These are phyloP conservation scores for Meteorus sp. DNA, from an alignment of 1,140 invertebrate genomes.

Conservation along the genomic window DNA sequence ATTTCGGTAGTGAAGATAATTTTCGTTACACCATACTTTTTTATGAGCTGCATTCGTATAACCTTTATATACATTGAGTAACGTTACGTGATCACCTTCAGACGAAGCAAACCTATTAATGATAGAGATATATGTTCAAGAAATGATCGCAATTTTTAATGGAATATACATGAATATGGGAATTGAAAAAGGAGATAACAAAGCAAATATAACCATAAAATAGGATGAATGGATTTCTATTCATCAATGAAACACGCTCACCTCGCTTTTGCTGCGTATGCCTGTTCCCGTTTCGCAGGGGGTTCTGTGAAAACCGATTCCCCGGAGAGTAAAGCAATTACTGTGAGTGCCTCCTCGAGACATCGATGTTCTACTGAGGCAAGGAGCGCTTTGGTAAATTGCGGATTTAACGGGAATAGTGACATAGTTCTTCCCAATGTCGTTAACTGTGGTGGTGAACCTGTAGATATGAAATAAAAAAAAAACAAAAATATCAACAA, in stretches of 20 bases:
- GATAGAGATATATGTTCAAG: not conserved
- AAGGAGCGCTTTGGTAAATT: constrained; percentile 82
- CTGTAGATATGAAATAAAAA: constrained; percentile 31
- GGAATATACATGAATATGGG: too few species aligned
- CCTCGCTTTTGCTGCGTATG: constrained; percentile 45
- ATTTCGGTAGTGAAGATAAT: constrained; percentile 86
- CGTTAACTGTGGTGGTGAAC: constrained; percentile 69
- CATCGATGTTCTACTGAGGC: constrained; percentile 77
- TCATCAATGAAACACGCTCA: constrained; percentile 22
- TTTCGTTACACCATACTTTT: constrained; percentile 89
- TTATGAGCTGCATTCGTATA: constrained; percentile 74
- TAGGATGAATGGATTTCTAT: not conserved
- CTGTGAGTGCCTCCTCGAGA: constrained; percentile 79
- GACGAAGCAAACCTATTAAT: constrained; percentile 85
- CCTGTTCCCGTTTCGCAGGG: constrained; percentile 54
- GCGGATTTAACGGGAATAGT: constrained; percentile 89
- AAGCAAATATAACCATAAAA: not conserved
- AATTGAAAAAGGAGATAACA: too few species aligned
- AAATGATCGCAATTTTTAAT: too few species aligned
- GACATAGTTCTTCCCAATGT: constrained; percentile 83
- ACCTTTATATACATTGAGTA: constrained; percentile 86
- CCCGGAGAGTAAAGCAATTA: constrained; percentile 70
- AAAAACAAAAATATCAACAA: constrained; percentile 18
- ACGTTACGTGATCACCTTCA: constrained; percentile 90
- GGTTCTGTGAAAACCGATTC: constrained; percentile 66